phyloP scores from a whole-genome alignment of 2,113 vertebrate species.

The Cynopterus brachyotis region DNA sequence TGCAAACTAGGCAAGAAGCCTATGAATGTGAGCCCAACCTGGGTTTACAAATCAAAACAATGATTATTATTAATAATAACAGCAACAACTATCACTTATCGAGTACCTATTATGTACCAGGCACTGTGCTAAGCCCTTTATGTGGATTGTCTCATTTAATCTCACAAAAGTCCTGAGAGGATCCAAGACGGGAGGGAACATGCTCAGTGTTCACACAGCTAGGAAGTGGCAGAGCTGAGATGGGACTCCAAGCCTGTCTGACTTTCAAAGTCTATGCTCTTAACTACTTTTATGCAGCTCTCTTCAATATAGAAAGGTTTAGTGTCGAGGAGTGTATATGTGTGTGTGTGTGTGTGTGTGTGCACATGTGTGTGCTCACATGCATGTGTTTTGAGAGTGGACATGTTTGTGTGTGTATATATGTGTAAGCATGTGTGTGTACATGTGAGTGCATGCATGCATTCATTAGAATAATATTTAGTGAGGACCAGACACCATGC shows the following conservation, averaged over 20 bases:
- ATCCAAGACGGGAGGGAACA: background rate
- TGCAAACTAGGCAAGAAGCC: background rate
- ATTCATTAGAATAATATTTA: background rate
- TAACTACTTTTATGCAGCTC: background rate
- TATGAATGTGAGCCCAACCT: background rate
- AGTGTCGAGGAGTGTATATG: background rate
- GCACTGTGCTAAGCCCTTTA: background rate
- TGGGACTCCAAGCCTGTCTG: background rate
- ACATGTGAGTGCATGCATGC: background rate
- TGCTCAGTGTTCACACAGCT: background rate
- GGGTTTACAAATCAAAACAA: background rate
- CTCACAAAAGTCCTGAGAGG: background rate
- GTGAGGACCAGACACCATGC: background rate
- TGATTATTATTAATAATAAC: background rate
- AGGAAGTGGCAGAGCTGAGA: background rate
- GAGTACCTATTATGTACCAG: background rate
- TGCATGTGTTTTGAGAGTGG: no score
- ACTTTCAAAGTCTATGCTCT: background rate
- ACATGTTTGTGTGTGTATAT: background rate
- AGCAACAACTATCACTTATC: background rate
- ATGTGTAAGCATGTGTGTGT: background rate
- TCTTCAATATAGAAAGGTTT: background rate
- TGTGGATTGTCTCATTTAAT: background rate
- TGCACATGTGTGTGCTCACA: background rate
- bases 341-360: background rate